Conservation (phyloP, 2,888 invertebrate species). For the Allophyes oxyacanthae region DNA sequence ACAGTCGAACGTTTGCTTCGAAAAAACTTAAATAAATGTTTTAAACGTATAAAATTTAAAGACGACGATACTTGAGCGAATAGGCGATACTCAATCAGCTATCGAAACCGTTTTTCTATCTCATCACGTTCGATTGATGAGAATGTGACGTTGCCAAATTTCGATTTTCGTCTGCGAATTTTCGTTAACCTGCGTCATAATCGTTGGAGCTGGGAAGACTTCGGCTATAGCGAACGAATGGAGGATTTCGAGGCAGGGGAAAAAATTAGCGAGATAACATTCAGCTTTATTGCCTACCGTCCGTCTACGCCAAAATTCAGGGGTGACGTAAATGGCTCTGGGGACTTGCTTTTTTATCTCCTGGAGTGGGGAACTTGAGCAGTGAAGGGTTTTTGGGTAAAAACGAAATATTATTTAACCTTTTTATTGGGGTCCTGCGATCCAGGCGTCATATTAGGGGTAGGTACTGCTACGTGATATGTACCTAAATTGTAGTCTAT, state of each 20-base stretch:
- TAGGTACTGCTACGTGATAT: conserved; percentile 14
- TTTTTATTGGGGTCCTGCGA: conserved; percentile 31
- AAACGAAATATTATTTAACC: conserved; percentile 47
- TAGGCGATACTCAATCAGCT: conserved; percentile 57
- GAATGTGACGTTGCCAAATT: conserved; percentile 61
- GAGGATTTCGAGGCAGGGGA: conserved; percentile 62
- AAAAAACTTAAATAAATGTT: conserved; percentile 32
- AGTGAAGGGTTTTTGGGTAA: conserved; percentile 43
- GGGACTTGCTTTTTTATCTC: conserved; percentile 67
- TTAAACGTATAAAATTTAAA: conserved; percentile 28
- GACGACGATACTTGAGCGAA: conserved; percentile 8
- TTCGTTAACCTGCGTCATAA: conserved; percentile 64
- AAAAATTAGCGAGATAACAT: conserved; percentile 83
- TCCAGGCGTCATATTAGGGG: conserved; percentile 8
- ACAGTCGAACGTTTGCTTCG: conserved; percentile 41
- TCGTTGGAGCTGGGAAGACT: conserved; percentile 63
- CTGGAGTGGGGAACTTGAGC: conserved; percentile 47
- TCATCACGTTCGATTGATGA: conserved; percentile 54
- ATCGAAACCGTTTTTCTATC: conserved; percentile 48
- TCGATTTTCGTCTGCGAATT: conserved; percentile 61
- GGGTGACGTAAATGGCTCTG: conserved; percentile 71
- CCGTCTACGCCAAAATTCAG: conserved; percentile 72
- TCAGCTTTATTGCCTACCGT: conserved; percentile 77
- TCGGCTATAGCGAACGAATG: conserved; percentile 58
- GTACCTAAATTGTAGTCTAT: conserved; percentile 4